Percentiles rank a stretch among this genome's conserved stretches.
Conservation (phyloP, 2,113 vertebrate species). For the Ifrita kowaldi region DNA sequence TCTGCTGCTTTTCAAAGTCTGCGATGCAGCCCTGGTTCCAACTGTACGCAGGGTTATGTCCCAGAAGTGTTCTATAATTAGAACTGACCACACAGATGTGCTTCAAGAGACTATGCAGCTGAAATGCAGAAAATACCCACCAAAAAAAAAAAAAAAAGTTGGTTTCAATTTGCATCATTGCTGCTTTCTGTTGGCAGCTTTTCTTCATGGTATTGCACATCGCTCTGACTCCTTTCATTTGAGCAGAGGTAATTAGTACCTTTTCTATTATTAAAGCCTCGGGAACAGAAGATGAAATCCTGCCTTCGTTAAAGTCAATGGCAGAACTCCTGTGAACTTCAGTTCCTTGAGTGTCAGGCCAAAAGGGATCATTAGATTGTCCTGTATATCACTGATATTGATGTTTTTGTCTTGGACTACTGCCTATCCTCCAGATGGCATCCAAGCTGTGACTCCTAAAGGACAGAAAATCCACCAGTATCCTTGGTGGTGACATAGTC, state of each 20-base stretch:
- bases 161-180: background rate
- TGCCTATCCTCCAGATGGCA: conserved; percentile 49
- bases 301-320: background rate
- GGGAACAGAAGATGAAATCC: conserved; percentile 47
- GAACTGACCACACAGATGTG: conserved; percentile 58
- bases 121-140: background rate
- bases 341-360: background rate
- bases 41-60: background rate
- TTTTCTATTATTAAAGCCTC: conserved; percentile 58
- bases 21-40: background rate
- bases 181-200: background rate
- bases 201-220: background rate
- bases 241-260: conserved; percentile 47
- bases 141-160: background rate
- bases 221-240: background rate
- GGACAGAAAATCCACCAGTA: background rate
- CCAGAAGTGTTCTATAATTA: conserved; percentile 51
- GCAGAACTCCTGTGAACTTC: background rate
- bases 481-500: background rate
- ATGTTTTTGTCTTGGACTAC: background rate
- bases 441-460: conserved; percentile 25
- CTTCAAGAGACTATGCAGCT: background rate
- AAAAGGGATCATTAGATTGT: background rate
- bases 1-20: background rate
- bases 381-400: background rate